A percentile compares a stretch with the other conserved stretches of the same genome.
Conservation (phyloP, 2,888 invertebrate species). For the Emmelina monodactyla region DNA sequence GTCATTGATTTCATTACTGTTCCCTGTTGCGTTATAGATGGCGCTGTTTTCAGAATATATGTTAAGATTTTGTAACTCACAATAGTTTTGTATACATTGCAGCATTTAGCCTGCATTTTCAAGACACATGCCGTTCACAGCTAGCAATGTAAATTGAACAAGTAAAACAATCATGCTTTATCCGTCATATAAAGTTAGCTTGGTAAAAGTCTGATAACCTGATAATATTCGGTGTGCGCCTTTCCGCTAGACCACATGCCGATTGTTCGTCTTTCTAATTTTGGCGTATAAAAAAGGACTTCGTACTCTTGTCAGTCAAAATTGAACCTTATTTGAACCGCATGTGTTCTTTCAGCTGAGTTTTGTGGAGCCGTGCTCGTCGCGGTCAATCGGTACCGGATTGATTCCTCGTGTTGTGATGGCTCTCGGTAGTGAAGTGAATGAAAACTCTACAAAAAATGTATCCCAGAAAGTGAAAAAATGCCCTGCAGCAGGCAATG, state of each 20-base stretch:
- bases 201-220: not conserved
- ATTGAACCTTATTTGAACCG: constrained; percentile 57
- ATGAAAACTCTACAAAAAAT: constrained; percentile 58
- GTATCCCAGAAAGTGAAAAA: constrained; percentile 60
- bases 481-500: constrained; percentile 45
- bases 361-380: constrained; percentile 50
- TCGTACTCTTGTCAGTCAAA: constrained; percentile 36
- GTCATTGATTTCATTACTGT: too few species aligned
- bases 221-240: not conserved
- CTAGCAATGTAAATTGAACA: too few species aligned
- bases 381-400: constrained; percentile 57
- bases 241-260: not conserved
- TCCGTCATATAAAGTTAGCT: too few species aligned
- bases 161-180: too few species aligned
- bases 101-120: too few species aligned
- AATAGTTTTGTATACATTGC: too few species aligned
- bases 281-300: constrained; percentile 16
- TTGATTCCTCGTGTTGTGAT: constrained; percentile 66
- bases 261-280: not conserved
- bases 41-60: too few species aligned
- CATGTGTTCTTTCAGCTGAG: constrained; percentile 65
- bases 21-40: too few species aligned
- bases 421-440: constrained; percentile 68
- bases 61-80: too few species aligned
- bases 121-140: too few species aligned